phyloP scores from a whole-genome alignment of 2,888 invertebrate species.

The Chouioia cunea region DNA sequence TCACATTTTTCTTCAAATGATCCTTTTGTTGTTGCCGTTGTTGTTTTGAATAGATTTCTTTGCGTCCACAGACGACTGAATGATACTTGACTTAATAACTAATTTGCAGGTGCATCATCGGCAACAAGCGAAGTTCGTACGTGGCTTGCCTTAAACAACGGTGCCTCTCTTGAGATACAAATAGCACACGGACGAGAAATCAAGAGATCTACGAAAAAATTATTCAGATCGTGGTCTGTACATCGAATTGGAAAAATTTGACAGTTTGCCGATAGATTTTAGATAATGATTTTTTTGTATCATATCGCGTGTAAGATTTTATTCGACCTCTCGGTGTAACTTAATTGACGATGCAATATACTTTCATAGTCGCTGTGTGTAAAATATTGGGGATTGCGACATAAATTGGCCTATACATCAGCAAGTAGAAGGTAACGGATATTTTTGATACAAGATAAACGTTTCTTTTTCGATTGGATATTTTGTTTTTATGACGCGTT shows the following conservation, averaged over 20 bases:
- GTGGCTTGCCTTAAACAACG: constrained; percentile 66
- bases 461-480: neutral
- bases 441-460: neutral
- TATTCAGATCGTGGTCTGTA: constrained; percentile 68
- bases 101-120: constrained; percentile 57
- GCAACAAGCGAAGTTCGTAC: constrained; percentile 65
- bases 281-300: constrained; percentile 10
- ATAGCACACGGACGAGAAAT: constrained; percentile 65
- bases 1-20: too few relatives aligned
- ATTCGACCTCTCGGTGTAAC: neutral
- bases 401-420: constrained; percentile 9
- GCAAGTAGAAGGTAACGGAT: neutral
- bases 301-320: constrained; percentile 10
- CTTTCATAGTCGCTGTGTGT: constrained; percentile 6
- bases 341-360: constrained; percentile 7
- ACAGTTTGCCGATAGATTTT: constrained; percentile 30
- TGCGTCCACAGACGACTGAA: neutral
- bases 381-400: constrained; percentile 21
- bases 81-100: neutral
- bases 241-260: constrained; percentile 68
- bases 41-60: constrained; percentile 1
- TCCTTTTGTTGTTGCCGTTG: too few relatives aligned
- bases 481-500: neutral
- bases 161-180: constrained; percentile 66
- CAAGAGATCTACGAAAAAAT: constrained; percentile 63